Evolutionary conservation across 2,113 vertebrate genomes (phyloP), one percentile per base, ranked within the genome.

Genomic region (Laticauda colubrina): DNA sequence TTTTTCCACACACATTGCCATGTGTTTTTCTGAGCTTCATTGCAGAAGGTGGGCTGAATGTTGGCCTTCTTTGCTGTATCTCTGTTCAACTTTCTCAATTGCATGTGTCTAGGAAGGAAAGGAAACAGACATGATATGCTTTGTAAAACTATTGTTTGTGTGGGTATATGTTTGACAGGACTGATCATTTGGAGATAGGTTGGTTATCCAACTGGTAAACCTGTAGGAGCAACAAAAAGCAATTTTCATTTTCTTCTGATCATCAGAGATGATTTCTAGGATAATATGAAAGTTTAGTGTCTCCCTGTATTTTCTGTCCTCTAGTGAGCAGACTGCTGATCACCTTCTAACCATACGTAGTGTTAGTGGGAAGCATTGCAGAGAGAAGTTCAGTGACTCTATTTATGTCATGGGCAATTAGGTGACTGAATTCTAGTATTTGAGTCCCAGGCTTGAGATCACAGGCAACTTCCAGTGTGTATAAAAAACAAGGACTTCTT

Each of bases 1-100:
- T 56, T 26, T 64, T 53, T 86, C 51, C 55, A 39, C n/a, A 51
- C 55, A 59, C 48, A 23, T 90, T 86, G 87, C 10, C 59, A 69
- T 0, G 0, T 92, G 92, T 61, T 93, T 93, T 94, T 95, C 18
- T 53, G 54, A 26, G 43, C 92, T 21, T 93, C 90, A 85, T 69
- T 93, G 88, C 89, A 92, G 48, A 54, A 90, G 92, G 91, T 92
- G 87, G 53, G 93, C 94, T 90, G 96, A 89, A 92, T 93, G 0
- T 93, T 34, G 93, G 95, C 94, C 95, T 97, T 95, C 96, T 95
- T 88, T 2, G 93, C 91, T 88, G 89, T 1, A 3, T 21, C 5
- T 95, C 69, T 90, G 53, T 90, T 94, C 14, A 3, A 48, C 91
- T 21, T 43, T 94, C 95, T 96, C 93, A 95, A 92, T 93, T 94